phyloP scores from a whole-genome alignment of 2,888 invertebrate species.

The Eupithecia subfuscata region DNA sequence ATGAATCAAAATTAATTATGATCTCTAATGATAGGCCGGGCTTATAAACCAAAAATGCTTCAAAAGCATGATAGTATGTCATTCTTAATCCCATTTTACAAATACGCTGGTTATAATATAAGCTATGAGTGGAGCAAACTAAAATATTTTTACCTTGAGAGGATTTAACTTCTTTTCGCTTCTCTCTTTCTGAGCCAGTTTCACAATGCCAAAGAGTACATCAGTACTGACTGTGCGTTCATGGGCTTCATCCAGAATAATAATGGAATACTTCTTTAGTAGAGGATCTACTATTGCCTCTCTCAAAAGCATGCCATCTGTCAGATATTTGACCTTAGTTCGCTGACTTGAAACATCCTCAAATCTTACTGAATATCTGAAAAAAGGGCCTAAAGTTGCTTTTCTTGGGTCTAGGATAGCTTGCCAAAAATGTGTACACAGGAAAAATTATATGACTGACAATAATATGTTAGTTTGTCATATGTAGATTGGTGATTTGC shows the following conservation, averaged over 20 bases:
- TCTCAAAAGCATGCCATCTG: slow-evolving; percentile 96
- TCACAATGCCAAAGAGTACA: slow-evolving; percentile 96
- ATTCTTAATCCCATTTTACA: too few species aligned
- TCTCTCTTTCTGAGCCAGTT: slow-evolving; percentile 91
- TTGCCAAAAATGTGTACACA: not conserved
- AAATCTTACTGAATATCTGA: slow-evolving; percentile 93
- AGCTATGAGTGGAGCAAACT: not conserved
- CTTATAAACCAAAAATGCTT: too few species aligned
- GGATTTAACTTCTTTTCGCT: slow-evolving; percentile 83
- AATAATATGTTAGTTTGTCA: not conserved
- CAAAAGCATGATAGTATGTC: too few species aligned
- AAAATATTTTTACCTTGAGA: slow-evolving; percentile 84
- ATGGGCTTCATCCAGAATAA: slow-evolving; percentile 97
- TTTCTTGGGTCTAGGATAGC: not conserved
- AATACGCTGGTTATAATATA: too few species aligned
- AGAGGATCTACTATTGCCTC: slow-evolving; percentile 93
- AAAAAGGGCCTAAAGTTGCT: slow-evolving; percentile 37
- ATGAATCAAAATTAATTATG: too few species aligned
- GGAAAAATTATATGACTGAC: too few species aligned
- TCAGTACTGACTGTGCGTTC: slow-evolving; percentile 97
- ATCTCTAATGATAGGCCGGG: too few species aligned
- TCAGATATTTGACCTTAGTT: slow-evolving; percentile 95
- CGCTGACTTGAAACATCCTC: slow-evolving; percentile 92
- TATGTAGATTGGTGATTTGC: too few species aligned
- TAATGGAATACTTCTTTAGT: slow-evolving; percentile 89